These are phyloP conservation scores for Drosophila differens DNA, from an alignment of 2,888 invertebrate species.

Conservation along the genomic window DNA sequence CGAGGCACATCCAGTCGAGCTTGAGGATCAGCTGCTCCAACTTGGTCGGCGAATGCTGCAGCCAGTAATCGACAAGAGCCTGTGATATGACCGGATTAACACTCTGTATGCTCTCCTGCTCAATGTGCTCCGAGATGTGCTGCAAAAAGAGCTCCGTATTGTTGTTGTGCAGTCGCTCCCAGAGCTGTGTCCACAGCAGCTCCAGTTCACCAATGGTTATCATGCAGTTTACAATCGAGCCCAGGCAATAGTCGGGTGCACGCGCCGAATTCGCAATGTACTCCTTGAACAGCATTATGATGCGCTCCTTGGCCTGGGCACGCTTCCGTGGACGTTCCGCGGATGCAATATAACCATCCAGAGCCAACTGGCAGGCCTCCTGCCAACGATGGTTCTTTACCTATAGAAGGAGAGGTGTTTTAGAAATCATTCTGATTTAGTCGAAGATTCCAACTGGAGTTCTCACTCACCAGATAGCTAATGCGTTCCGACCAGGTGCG, in stretches of 20 bases:
- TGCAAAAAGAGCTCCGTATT: constrained; percentile 88
- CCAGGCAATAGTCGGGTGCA: constrained; percentile 85
- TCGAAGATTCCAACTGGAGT: background rate
- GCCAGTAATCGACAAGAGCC: constrained; percentile 89
- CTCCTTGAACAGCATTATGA: constrained; percentile 85
- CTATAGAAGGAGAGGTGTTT: constrained; percentile 49
- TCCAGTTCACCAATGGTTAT: constrained; percentile 85
- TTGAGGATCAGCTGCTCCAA: constrained; percentile 90
- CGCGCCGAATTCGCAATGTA: constrained; percentile 84
- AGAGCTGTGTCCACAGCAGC: constrained; percentile 88
- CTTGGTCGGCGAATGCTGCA: constrained; percentile 87
- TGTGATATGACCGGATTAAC: constrained; percentile 91
- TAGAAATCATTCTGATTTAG: background rate
- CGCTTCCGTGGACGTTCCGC: constrained; percentile 84
- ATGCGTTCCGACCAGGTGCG: constrained; percentile 90
- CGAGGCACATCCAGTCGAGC: constrained; percentile 90
- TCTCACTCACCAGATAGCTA: constrained; percentile 86
- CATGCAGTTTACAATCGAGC: constrained; percentile 83
- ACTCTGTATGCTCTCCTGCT: constrained; percentile 87
- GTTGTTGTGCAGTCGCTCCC: constrained; percentile 87
- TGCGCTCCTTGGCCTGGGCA: constrained; percentile 85
- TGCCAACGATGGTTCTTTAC: constrained; percentile 87
- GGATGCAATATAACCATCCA: constrained; percentile 85
- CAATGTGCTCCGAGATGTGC: constrained; percentile 90
- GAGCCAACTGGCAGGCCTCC: constrained; percentile 87